phyloP scores from a whole-genome alignment of 2,888 invertebrate species.

The Leptinotarsa juncta region DNA sequence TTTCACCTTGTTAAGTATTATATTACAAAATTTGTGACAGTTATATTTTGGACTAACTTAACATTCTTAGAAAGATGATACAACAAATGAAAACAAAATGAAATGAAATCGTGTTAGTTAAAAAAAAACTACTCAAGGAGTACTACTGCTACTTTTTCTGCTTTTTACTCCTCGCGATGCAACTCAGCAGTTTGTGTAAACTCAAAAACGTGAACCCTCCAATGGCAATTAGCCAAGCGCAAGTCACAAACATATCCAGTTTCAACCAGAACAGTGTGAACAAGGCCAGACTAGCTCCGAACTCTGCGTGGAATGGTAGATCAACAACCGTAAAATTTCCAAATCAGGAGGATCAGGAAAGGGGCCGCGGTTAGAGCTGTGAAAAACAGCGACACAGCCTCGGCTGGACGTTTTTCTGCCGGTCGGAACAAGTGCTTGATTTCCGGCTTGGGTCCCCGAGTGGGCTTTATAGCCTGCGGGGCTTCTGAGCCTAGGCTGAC shows the following conservation, averaged over 20 bases:
- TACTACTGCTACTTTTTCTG: constrained; percentile 49
- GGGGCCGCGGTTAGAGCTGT: constrained; percentile 86
- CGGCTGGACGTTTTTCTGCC: constrained; percentile 92
- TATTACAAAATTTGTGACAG: constrained; percentile 16
- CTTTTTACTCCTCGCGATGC: constrained; percentile 70
- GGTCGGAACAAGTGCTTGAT: constrained; percentile 88
- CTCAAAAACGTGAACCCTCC: constrained; percentile 91
- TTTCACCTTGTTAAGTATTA: neutral
- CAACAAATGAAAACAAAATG: constrained; percentile 11
- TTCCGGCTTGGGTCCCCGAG: constrained; percentile 70
- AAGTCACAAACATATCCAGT: constrained; percentile 95
- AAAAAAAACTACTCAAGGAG: neutral
- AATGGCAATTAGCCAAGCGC: constrained; percentile 88
- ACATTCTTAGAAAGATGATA: neutral
- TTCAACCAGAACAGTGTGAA: constrained; percentile 94
- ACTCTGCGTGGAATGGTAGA: constrained; percentile 89
- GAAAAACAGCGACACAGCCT: constrained; percentile 89
- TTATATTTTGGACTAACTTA: constrained; percentile 11
- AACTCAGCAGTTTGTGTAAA: constrained; percentile 90
- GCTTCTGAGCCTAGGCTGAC: constrained; percentile 67
- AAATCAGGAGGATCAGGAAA: constrained; percentile 83
- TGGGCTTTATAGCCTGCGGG: constrained; percentile 48
- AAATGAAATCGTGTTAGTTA: neutral
- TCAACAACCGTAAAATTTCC: constrained; percentile 85
- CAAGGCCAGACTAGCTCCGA: constrained; percentile 87